Evolutionary conservation across 2,113 vertebrate genomes (phyloP), one percentile per base, ranked within the genome.

Genomic region (Lathamus discolor): DNA sequence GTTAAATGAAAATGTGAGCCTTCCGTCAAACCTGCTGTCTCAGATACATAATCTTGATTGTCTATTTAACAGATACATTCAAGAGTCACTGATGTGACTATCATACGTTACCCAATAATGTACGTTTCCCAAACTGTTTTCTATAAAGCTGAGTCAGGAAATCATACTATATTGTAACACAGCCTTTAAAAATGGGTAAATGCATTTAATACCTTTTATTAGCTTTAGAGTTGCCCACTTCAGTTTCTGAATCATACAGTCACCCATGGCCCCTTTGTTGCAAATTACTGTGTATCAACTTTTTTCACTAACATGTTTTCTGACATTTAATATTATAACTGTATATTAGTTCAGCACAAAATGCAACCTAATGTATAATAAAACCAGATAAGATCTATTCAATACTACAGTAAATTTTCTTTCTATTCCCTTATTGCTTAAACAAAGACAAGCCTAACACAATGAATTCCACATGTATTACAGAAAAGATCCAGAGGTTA

Each of bases 101-200:
- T 11, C n/a, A 28, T 2, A 54, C 24, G 44, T 35, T 18, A 81
- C 8, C 41, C 10, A 69, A 25, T 11, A 59, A 68, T 0, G 0
- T 12, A 27, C 6, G 16, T 23, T 64, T 78, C 66, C 52, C 57
- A 76, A 82, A 48, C 17, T 49, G 24, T 3, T 33, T 44, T 73
- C 33, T 48, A 14, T 11, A 51, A 76, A 62, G 37, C 59, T 39
- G 28, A 73, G 51, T 43, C 55, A 86, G 35, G 33, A 86, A 68
- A 43, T 18, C 17, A 55, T 10, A 18, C 3, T 20, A 25, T 14
- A 49, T 27, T 49, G 17, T 35, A 88, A 81, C 52, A 79, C 2
- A 76, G 59, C n/a, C 54, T 76, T 85, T 54, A 80, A 80, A 85
- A 76, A 2, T 3, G 3, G 9, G 55, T 35, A 68, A 52, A 24